A percentile compares a stretch with the other conserved stretches of the same genome.
These are phyloP conservation scores for Pristionchus arcanus DNA, from an alignment of 2,888 invertebrate species.

Conservation along the genomic window DNA sequence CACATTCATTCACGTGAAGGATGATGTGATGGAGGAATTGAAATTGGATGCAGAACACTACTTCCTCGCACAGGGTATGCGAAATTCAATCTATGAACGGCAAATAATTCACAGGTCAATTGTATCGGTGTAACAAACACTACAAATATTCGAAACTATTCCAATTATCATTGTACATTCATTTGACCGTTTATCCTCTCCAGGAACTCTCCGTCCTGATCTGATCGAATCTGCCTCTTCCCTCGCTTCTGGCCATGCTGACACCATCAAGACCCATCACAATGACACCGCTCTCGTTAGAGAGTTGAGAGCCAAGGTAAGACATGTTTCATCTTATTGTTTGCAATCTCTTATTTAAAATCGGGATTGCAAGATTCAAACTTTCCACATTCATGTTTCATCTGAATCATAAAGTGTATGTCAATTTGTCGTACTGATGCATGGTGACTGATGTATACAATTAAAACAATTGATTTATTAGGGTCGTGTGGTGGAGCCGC, in stretches of 20 bases:
- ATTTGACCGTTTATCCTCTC: not conserved
- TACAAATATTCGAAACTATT: no score
- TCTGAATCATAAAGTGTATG: no score
- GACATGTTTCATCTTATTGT: no score
- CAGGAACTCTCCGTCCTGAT: constrained; percentile 94
- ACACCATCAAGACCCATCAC: constrained; percentile 98
- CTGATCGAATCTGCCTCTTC: constrained; percentile 93
- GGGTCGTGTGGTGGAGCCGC: constrained; percentile 96
- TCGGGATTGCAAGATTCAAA: not conserved
- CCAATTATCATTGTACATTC: no score
- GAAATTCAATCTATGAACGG: no score
- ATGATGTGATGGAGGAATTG: constrained; percentile 82
- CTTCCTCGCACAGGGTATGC: constrained; percentile 73
- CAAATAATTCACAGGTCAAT: no score
- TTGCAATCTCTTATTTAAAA: constrained; percentile 13
- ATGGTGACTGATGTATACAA: not conserved
- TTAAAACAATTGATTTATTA: constrained; percentile 67
- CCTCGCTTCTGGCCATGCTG: constrained; percentile 90
- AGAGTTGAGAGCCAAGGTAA: constrained; percentile 84
- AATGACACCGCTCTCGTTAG: constrained; percentile 97
- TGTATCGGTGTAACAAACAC: no score
- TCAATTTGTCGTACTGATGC: not conserved
- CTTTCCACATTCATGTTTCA: no score
- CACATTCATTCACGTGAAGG: constrained; percentile 90
- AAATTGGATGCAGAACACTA: constrained; percentile 89